Conservation (phyloP, 2,113 vertebrate genomes). For the Monopterus albus region DNA sequence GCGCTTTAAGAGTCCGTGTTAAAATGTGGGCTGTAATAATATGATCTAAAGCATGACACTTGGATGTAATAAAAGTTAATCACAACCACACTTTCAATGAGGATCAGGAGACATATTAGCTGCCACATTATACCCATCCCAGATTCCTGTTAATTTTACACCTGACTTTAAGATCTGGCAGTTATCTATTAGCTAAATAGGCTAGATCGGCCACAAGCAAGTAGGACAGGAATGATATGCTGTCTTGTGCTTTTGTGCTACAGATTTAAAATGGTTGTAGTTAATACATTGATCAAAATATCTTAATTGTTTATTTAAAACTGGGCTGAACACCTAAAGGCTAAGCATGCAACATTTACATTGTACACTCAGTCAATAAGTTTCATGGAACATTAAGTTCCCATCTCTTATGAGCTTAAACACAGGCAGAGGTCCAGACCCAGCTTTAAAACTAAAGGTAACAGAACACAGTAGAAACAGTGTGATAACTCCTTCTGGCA, state of each 20-base stretch:
- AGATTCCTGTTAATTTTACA: constrained; percentile 72
- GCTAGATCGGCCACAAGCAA: constrained; percentile 19
- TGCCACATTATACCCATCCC: constrained; percentile 48
- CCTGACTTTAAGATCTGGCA: constrained; percentile 67
- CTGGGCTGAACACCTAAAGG: too few relatives aligned
- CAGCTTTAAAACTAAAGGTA: background rate
- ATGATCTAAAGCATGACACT: constrained; percentile 64
- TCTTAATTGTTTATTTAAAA: too few relatives aligned
- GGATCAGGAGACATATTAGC: constrained; percentile 68
- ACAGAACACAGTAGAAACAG: background rate
- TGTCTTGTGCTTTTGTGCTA: background rate
- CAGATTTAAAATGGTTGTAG: background rate
- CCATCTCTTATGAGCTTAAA: background rate
- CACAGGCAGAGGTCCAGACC: too few relatives aligned
- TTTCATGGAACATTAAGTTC: too few relatives aligned
- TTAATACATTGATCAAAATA: too few relatives aligned
- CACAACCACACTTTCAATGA: constrained; percentile 62
- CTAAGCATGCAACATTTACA: too few relatives aligned
- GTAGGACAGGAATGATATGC: constrained; percentile 1
- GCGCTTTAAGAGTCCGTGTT: constrained; percentile 23
- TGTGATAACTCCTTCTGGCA: too few relatives aligned
- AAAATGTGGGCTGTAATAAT: constrained; percentile 49
- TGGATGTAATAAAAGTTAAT: constrained; percentile 62
- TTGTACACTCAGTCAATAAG: too few relatives aligned
- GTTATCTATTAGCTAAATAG: constrained; percentile 46